phyloP scores from a whole-genome alignment of 1,140 invertebrate genomes.

The Archivesica marissinica region DNA sequence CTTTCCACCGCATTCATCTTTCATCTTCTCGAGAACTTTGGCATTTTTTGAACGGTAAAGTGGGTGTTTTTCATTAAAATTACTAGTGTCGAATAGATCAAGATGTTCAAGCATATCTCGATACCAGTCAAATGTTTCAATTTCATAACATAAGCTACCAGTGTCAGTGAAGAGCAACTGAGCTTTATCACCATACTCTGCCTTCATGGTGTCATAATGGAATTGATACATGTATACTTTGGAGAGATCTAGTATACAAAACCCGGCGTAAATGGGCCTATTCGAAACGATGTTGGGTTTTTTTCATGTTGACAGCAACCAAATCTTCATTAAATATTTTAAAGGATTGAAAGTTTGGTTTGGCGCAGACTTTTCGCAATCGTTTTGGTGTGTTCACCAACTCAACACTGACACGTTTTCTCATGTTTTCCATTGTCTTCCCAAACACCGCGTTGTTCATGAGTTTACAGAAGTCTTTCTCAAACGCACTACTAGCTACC shows the following conservation, averaged over 20 bases:
- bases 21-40: conserved; percentile 60
- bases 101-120: conserved; percentile 36
- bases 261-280: conserved; percentile 70
- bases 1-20: conserved; percentile 50
- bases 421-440: conserved; percentile 83
- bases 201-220: conserved; percentile 74
- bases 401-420: conserved; percentile 84
- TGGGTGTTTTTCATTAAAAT: conserved; percentile 36
- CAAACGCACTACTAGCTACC: conserved; percentile 81
- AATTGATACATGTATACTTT: conserved; percentile 78
- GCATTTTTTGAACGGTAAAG: conserved; percentile 26
- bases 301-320: conserved; percentile 65
- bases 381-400: conserved; percentile 23
- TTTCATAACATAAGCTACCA: conserved; percentile 42
- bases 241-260: conserved; percentile 68
- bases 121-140: conserved; percentile 55
- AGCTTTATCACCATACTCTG: conserved; percentile 73
- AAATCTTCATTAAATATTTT: conserved; percentile 78
- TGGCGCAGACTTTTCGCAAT: conserved; percentile 71
- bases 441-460: conserved; percentile 84
- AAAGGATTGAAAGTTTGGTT: conserved; percentile 78
- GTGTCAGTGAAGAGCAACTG: conserved; percentile 77
- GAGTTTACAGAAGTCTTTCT: conserved; percentile 84
- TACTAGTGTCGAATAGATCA: conserved; percentile 64
- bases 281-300: conserved; percentile 64